phyloP scores from a whole-genome alignment of 2,797 vertebrate species.

The Acipenser ruthenus region DNA sequence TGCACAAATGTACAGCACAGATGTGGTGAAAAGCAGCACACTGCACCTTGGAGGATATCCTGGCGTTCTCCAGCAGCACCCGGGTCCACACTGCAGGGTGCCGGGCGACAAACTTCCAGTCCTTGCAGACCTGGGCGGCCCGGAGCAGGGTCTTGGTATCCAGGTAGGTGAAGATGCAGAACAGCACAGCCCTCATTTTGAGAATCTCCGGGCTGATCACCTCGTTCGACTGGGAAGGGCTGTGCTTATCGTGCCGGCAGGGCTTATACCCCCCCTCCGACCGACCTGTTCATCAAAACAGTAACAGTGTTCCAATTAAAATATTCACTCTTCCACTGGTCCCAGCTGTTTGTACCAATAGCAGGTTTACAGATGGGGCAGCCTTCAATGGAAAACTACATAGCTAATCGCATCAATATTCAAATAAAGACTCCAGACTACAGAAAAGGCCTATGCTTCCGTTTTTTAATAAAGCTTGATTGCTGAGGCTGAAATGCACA shows the following conservation, averaged over 20 bases:
- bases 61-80: conserved; percentile 88
- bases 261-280: conserved; percentile 57
- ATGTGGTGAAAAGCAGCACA: background rate
- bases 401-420: no score
- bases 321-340: no score
- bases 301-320: no score
- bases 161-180: conserved; percentile 97
- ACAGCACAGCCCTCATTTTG: conserved; percentile 92
- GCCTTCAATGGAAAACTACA: no score
- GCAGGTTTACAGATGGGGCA: no score
- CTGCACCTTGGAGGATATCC: conserved; percentile 87
- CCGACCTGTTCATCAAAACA: conserved; percentile 37
- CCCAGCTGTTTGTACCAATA: no score
- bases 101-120: conserved; percentile 94
- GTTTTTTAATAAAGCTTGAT: no score
- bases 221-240: conserved; percentile 77
- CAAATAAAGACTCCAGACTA: no score
- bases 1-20: no score
- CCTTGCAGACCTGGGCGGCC: conserved; percentile 83
- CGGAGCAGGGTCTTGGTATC: conserved; percentile 87
- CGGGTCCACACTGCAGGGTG: conserved; percentile 94
- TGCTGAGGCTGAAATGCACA: no score
- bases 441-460: no score
- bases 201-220: conserved; percentile 95
- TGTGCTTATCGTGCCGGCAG: conserved; percentile 75